Evolutionary conservation across 2,888 invertebrate genomes (phyloP).

Genomic region (Rhabditophanes sp.): DNA sequence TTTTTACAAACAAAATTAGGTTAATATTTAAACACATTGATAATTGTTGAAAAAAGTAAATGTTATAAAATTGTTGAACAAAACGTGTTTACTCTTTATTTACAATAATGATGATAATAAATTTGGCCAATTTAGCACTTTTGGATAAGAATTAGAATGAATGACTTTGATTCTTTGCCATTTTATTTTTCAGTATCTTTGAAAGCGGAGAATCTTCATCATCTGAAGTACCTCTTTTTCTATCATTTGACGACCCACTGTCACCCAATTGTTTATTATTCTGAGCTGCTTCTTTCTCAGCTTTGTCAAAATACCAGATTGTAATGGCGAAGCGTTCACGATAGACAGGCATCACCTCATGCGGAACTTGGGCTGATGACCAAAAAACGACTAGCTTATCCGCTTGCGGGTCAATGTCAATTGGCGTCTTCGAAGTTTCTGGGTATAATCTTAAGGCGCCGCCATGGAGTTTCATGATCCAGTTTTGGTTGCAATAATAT

Average conservation of each 20-base stretch:
- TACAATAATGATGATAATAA: too few species aligned
- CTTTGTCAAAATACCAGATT: constrained; percentile 25
- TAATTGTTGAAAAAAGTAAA: neutral
- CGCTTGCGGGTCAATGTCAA: constrained; percentile 76
- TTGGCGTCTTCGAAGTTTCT: constrained; percentile 63
- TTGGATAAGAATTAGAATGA: too few species aligned
- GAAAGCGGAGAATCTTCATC: too few species aligned
- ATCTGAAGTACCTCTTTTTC: too few species aligned
- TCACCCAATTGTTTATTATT: too few species aligned
- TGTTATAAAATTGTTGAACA: too few species aligned
- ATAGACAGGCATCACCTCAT: constrained; percentile 82
- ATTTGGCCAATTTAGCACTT: too few species aligned
- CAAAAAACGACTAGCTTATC: constrained; percentile 88
- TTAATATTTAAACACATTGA: neutral
- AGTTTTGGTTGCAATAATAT: constrained; percentile 85
- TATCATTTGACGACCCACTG: too few species aligned
- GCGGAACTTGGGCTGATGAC: constrained; percentile 88
- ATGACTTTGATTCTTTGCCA: too few species aligned
- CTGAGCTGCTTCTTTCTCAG: constrained; percentile 11
- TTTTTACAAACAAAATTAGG: constrained; percentile 5
- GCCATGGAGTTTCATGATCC: constrained; percentile 55
- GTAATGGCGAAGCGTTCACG: constrained; percentile 54
- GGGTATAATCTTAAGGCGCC: constrained; percentile 82
- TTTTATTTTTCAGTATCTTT: too few species aligned
- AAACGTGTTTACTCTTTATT: too few species aligned